These are phyloP conservation scores for Hypotaenidia philippensis DNA, from an alignment of 2,797 vertebrate genomes.

Conservation along the genomic window DNA sequence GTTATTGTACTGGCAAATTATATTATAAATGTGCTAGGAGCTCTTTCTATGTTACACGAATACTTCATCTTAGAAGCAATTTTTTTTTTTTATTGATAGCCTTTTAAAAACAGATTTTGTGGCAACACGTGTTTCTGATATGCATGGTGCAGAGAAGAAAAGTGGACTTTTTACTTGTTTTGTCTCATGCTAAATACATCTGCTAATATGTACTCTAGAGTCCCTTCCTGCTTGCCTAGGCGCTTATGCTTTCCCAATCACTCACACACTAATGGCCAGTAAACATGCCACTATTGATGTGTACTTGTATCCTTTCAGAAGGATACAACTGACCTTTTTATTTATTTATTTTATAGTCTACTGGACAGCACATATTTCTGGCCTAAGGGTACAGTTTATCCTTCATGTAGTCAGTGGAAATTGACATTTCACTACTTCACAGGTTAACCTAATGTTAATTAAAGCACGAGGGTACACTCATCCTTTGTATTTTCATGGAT, in stretches of 20 bases:
- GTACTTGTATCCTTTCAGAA: not conserved
- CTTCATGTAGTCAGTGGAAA: conserved; percentile 10
- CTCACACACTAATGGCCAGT: not conserved
- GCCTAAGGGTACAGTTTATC: not conserved
- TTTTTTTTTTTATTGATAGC: not conserved
- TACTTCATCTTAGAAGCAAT: not conserved
- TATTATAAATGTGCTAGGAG: not conserved
- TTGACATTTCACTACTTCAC: conserved; percentile 4
- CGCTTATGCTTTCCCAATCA: not conserved
- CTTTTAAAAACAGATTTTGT: not conserved
- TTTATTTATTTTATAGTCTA: conserved; percentile 7
- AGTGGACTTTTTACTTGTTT: not conserved
- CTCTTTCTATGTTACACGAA: not conserved
- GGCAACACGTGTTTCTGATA: not conserved
- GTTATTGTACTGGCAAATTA: not conserved
- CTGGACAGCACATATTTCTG: not conserved
- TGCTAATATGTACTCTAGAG: not conserved
- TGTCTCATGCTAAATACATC: not conserved
- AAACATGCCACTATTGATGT: not conserved
- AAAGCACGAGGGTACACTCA: conserved; percentile 18
- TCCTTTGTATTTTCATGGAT: conserved; percentile 47
- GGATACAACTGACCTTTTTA: not conserved
- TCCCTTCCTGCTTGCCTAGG: not conserved
- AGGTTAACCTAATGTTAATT: conserved; percentile 45
- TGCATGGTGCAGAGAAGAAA: not conserved